Base-by-base conservation (phyloP, 2,888 invertebrate species). In the Morinoia aosen region DNA sequence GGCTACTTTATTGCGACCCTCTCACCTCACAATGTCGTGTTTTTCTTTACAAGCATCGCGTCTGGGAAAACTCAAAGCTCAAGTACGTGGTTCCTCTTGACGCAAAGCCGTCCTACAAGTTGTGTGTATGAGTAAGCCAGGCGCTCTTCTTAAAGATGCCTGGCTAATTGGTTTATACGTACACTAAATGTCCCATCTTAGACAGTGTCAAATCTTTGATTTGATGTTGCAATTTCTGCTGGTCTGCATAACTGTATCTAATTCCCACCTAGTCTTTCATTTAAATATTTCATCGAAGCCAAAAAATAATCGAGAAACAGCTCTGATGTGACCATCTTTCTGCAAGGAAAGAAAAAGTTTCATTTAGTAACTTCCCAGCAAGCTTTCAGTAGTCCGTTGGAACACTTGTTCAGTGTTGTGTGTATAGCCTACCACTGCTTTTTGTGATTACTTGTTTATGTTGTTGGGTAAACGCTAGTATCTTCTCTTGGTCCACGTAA, bases 21-120 rank as follows among this genome's bases (percentile, higher is more conserved):
- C 33, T 76, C 25, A 76, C 76, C 76, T 76, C 76, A 76, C 76
- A 7, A 76, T 48, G 93, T 95, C 91, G 94, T 96, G 96, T 96
- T 96, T 96, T 96, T 95, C 96, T 96, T 96, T 96, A 96, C 97
- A 97, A 96, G 95, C 96, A 95, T 95, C 96, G 93, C 96, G 95
- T 95, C 95, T 96, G 95, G 95, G 96, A 96, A 95, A 96, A 64
- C 94, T 96, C 88, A 96, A 95, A 95, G 39, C 95, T 88, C 96
- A 96, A 96, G 96, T 96, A 96, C 95, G 96, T 96, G 95, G 58
- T 76, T 76, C 25, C 33, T 76, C 76, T 33, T 76, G 25, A 10
- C 33, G 33, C 76, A 76, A 76, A 48, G 48, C 48, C 48, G 25
- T 76, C 76, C 3, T 76, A 33, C 25, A 19, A 19, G 19, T 16